Evolutionary conservation across 2,797 vertebrate genomes (phyloP).

Genomic region (Acipenser transmontanus): DNA sequence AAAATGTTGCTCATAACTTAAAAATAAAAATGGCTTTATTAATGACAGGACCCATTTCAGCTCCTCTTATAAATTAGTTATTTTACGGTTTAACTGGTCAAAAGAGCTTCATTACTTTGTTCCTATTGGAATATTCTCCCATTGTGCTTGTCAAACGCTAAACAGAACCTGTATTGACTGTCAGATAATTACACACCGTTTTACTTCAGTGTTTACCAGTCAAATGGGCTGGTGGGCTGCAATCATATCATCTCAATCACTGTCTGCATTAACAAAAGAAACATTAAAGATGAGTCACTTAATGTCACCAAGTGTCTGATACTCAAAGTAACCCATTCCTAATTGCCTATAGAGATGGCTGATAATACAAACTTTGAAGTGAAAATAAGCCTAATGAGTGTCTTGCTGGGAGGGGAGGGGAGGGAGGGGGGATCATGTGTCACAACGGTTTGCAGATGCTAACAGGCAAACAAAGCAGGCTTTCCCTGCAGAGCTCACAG

Average conservation of each 20-base stretch:
- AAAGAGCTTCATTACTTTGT: constrained; percentile 58
- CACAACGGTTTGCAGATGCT: constrained; percentile 59
- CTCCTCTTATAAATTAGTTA: constrained; percentile 55
- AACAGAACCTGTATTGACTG: constrained; percentile 84
- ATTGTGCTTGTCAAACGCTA: constrained; percentile 67
- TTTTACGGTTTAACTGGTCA: constrained; percentile 72
- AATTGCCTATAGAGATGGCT: constrained; percentile 85
- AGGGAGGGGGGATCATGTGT: constrained; percentile 39
- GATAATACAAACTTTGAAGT: constrained; percentile 87
- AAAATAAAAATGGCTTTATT: constrained; percentile 50
- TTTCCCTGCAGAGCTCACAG: constrained; percentile 60
- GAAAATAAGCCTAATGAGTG: constrained; percentile 79
- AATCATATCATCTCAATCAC: constrained; percentile 78
- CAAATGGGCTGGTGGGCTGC: constrained; percentile 69
- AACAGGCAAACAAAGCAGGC: constrained; percentile 52
- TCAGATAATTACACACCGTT: constrained; percentile 87
- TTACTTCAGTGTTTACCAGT: constrained; percentile 83
- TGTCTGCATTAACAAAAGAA: constrained; percentile 73
- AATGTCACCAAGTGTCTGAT: constrained; percentile 73
- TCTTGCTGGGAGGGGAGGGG: constrained; percentile 51
- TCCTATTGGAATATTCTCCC: constrained; percentile 58
- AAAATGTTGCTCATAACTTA: not conserved
- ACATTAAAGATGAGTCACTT: constrained; percentile 80
- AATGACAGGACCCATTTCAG: constrained; percentile 37
- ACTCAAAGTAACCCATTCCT: constrained; percentile 84